Evolutionary conservation across 2,113 vertebrate species (phyloP).

Genomic region (Elephas maximus): DNA sequence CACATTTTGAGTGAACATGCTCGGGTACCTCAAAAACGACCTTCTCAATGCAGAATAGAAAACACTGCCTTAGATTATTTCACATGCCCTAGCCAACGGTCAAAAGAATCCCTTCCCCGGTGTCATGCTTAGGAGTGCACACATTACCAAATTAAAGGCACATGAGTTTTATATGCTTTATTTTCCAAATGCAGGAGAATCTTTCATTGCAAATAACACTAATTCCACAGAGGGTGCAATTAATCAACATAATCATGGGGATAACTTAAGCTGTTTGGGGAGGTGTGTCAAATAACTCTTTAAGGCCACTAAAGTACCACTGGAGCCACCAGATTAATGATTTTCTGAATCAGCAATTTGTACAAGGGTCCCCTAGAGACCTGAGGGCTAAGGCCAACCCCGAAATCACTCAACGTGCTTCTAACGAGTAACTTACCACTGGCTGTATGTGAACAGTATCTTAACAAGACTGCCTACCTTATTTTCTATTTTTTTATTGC

Average conservation of each 20-base stretch:
- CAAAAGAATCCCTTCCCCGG: background rate
- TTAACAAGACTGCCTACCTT: background rate
- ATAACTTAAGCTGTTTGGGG: constrained; percentile 80
- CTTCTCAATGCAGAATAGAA: background rate
- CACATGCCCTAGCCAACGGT: background rate
- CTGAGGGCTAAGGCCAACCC: constrained; percentile 59
- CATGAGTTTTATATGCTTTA: constrained; percentile 53
- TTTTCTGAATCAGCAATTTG: constrained; percentile 85
- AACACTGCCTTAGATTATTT: background rate
- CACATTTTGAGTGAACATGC: background rate
- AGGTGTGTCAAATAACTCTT: constrained; percentile 81
- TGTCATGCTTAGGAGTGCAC: background rate
- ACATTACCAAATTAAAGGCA: constrained; percentile 57
- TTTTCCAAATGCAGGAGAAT: constrained; percentile 71
- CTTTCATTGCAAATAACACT: constrained; percentile 78
- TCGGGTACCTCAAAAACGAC: background rate
- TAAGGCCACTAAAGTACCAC: constrained; percentile 81
- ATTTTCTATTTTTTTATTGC: background rate
- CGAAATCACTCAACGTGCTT: constrained; percentile 60
- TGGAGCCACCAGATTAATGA: constrained; percentile 78
- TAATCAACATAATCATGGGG: constrained; percentile 82
- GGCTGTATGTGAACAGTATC: background rate
- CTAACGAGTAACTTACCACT: constrained; percentile 43
- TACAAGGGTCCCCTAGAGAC: constrained; percentile 79
- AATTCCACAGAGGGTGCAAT: constrained; percentile 81